Base-by-base conservation (phyloP, 1,140 invertebrate genomes). In the Megalopta genalis region DNA sequence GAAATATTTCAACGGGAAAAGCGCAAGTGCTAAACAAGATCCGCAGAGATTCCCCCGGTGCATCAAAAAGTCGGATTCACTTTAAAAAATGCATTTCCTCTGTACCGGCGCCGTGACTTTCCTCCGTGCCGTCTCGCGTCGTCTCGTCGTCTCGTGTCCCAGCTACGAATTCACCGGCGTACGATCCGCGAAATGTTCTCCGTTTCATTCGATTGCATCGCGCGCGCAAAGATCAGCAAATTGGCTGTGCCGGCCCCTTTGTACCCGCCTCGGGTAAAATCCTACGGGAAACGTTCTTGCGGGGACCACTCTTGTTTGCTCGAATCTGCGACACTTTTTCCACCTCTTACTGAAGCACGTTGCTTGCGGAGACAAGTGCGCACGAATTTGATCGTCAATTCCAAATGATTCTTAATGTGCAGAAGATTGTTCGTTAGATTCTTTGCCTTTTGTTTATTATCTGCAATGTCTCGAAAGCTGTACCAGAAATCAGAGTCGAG, bases 21-120 rank as follows among this genome's bases (percentile, higher is more conserved):
- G 75, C 67, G 67, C 75, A 77, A 77, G 67, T 77, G 37, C 75
- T 71, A 77, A 77, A 77, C 75, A 77, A 77, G 67, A 77, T 77
- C 27, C 57, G 59, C 4, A 32, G 75, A 77, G 67, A 77, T 77
- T 77, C 42, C 37, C 21, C 14, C 42, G 67, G 62, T 42, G 75
- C 75, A 63, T 70, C 75, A 77, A 77, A 77, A 77, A 70, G 57
- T 70, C 74, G 74, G 60, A 59, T 46, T 71, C 75, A 52, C 75
- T 77, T 71, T 77, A 70, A 77, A 77, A 77, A 70, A 77, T 77
- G 75, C 75, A 77, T 77, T 77, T 77, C 63, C 67, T 63, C 57
- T 77, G 57, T 63, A 77, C 67, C 49, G 52, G 27, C 52, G 16
- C 42, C 65, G 65, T 46, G 74, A 69, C 65, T 69, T 76, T 32